Evolutionary conservation across 2,113 vertebrate species (phyloP).

Genomic region (Romanogobio albipinnatus): DNA sequence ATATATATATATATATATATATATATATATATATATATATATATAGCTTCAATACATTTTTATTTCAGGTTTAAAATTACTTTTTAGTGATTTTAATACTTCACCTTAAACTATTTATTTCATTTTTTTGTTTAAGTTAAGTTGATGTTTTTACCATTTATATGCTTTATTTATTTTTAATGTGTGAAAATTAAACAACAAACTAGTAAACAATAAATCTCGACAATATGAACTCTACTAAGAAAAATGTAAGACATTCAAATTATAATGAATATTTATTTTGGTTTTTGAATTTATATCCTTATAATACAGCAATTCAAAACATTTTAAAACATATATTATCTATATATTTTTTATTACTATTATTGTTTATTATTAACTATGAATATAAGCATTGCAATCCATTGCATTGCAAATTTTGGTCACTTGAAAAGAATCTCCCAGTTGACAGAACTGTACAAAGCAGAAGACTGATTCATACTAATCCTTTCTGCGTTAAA

Average conservation of each 20-base stretch:
- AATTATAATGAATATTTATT: too few species aligned
- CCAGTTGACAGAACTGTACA: conserved; percentile 34
- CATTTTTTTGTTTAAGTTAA: neutral
- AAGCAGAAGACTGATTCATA: conserved; percentile 29
- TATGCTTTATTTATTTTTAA: too few species aligned
- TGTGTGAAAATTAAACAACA: too few species aligned
- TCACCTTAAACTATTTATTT: neutral
- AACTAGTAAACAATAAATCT: too few species aligned
- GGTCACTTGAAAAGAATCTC: neutral
- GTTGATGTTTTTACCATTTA: neutral
- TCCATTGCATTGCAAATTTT: too few species aligned
- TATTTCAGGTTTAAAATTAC: too few species aligned
- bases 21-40: too few species aligned
- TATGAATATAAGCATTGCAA: neutral
- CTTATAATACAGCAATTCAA: neutral
- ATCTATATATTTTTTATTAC: too few species aligned
- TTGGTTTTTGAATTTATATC: neutral
- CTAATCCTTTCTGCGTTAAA: conserved; percentile 32
- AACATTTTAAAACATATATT: neutral
- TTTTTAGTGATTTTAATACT: too few species aligned
- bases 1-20: too few species aligned
- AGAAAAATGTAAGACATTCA: neutral
- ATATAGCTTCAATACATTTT: too few species aligned
- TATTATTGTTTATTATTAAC: too few species aligned
- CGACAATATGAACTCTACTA: neutral